These are phyloP conservation scores for Xenops minutus DNA, from an alignment of 2,797 vertebrate genomes.

Conservation along the genomic window DNA sequence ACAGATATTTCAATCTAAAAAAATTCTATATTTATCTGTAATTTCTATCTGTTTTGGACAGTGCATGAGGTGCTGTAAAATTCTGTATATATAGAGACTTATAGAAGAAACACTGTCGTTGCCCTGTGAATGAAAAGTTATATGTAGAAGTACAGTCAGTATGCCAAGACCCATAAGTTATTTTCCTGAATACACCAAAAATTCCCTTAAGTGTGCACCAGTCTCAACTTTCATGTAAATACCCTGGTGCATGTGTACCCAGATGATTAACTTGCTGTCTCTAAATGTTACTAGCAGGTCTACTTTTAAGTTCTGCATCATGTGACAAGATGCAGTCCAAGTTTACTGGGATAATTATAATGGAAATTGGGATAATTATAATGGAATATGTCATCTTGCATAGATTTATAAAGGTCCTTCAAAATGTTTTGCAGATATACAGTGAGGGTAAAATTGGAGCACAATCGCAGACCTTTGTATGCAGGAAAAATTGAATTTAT, in stretches of 20 bases:
- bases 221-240: background rate
- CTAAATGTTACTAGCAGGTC: background rate
- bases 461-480: background rate
- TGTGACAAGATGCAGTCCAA: background rate
- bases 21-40: conserved; percentile 65
- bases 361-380: background rate
- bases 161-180: background rate
- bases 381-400: background rate
- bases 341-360: background rate
- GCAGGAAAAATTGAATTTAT: background rate
- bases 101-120: conserved; percentile 30
- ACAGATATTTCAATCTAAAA: conserved; percentile 59
- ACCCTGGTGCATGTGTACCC: background rate
- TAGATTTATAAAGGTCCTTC: background rate
- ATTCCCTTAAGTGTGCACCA: background rate
- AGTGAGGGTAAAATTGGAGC: background rate
- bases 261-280: background rate
- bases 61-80: conserved; percentile 59
- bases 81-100: conserved; percentile 53
- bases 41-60: conserved; percentile 58
- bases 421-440: background rate
- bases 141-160: background rate
- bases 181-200: conserved; percentile 6
- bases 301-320: background rate
- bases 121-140: conserved; percentile 27